Evolutionary conservation across 2,888 invertebrate species (phyloP).

Genomic region (Tenthredo scrophulariae): DNA sequence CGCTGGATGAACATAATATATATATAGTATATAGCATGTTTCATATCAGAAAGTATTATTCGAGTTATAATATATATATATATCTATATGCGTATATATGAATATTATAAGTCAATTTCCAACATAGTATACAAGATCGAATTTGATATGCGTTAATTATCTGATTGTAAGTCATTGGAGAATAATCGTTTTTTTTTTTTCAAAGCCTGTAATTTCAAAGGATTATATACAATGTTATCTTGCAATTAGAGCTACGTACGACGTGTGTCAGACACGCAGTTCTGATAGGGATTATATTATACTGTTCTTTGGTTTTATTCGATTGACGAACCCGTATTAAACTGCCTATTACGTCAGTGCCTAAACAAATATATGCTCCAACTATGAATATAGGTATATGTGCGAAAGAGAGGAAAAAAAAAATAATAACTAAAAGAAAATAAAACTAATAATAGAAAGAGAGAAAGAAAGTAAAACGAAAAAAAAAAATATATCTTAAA

Average conservation of each 20-base stretch:
- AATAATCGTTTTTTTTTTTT: neutral
- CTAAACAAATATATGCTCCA: neutral
- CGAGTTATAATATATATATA: neutral
- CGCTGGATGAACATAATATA: constrained; percentile 6
- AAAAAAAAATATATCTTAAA: neutral
- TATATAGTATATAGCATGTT: neutral
- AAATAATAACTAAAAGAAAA: neutral
- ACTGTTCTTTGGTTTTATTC: neutral
- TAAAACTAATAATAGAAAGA: neutral
- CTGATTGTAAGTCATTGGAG: neutral
- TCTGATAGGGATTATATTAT: neutral
- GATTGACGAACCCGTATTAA: neutral
- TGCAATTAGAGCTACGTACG: neutral
- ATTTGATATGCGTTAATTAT: constrained; percentile 28
- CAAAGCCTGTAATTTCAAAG: neutral
- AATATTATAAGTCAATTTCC: neutral
- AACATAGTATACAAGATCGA: constrained; percentile 8
- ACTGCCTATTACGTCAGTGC: neutral
- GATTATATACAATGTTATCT: neutral
- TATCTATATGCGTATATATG: neutral
- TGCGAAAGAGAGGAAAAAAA: neutral
- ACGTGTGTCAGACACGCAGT: neutral
- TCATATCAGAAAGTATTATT: neutral
- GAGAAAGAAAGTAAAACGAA: neutral
- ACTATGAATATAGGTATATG: neutral